These are phyloP conservation scores for Syritta pipiens DNA, from an alignment of 2,888 invertebrate genomes.

Conservation along the genomic window DNA sequence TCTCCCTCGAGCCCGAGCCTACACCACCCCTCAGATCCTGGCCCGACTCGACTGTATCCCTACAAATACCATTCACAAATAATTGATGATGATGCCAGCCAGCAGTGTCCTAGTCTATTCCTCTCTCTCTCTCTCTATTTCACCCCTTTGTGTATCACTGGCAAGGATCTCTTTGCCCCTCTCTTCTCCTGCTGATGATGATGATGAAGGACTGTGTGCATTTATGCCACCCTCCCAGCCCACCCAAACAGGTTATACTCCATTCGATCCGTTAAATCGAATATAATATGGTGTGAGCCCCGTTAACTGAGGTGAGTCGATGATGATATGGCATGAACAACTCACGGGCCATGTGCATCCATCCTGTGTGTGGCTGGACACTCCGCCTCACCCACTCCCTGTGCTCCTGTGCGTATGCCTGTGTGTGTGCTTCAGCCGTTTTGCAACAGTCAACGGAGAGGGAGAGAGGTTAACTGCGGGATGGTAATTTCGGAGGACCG, in stretches of 20 bases:
- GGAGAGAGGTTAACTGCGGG: background rate
- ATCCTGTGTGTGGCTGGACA: no score
- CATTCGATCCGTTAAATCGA: constrained; percentile 56
- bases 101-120: constrained; percentile 25
- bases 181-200: no score
- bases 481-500: background rate
- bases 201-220: constrained; percentile 36
- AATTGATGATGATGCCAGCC: constrained; percentile 59
- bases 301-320: constrained; percentile 41
- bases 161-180: constrained; percentile 40
- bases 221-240: background rate
- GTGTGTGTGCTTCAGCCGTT: background rate
- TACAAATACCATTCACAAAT: constrained; percentile 42
- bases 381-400: background rate
- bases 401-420: no score
- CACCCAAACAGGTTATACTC: constrained; percentile 7
- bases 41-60: background rate
- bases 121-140: background rate
- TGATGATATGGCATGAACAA: constrained; percentile 35
- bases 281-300: constrained; percentile 49
- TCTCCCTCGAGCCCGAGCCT: background rate
- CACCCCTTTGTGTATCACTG: constrained; percentile 2
- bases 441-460: constrained; percentile 1
- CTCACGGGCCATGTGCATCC: constrained; percentile 11
- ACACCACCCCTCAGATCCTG: background rate